Evolutionary conservation across 2,113 vertebrate genomes (phyloP), one percentile per base, ranked within the genome.

Genomic region (Thunnus maccoyii): DNA sequence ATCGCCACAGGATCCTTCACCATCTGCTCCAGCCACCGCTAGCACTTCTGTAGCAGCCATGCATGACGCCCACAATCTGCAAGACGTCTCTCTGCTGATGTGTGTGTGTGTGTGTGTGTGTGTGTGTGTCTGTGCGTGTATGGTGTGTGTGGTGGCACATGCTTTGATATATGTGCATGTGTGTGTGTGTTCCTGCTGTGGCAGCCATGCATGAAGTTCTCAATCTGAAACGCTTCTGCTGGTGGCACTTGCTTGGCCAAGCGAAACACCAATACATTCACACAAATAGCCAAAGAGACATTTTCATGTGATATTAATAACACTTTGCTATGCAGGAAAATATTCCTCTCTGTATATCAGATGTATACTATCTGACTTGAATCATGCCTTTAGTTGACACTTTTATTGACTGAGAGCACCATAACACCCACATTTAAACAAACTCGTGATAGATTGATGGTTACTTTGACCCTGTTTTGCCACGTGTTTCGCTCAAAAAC

Each of bases 51-150:
- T 41, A 86, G 92, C 92, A 92, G 83, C 89, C 93, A 91, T 87
- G 91, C 91, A 70, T 92, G 92, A 93, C 91, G 86, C 72, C 66
- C 71, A 25, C 92, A 92, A 91, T 92, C 93, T 93, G 90, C 78
- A 83, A 89, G 85, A 89, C 54, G 72, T 86, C 89, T 80, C 76
- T 76, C 65, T 58, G 41, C 80, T 83, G 84, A 83, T 84, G 86
- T 87, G 54, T 70, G 46, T 61, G 81, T 76, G 84, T 80, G 30
- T 75, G 83, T 73, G 25, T 30, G 67, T 52, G 58, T 46, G 10
- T 17, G 16, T 8, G 7, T 73, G 69, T 14, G 58, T 56, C 44
- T 57, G 44, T 44, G 68, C 63, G 27, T 54, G 61, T 55, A 25
- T 22, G 3, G 11, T 60, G 64, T 60, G 64, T 77, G 78, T 61